Evolutionary conservation across 2,888 invertebrate genomes (phyloP), one percentile per base, ranked within the genome.

Genomic region (Tanypteryx hageni): DNA sequence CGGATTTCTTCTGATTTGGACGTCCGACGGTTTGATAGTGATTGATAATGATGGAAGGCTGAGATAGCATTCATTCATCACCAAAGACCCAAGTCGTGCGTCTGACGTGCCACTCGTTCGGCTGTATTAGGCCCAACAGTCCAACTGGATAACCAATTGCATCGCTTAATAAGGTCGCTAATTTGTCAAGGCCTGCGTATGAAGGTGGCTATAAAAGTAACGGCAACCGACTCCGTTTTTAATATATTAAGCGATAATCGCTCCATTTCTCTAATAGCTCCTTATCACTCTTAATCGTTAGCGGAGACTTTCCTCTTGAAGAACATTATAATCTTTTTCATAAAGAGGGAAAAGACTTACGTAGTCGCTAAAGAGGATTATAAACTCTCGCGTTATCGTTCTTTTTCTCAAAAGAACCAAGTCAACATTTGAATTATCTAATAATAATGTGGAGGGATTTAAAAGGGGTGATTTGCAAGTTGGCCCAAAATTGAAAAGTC

Each of bases 41-140:
- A 89, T 89, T 89, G 89, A 89, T 89, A 89, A 68, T n/a, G 89
- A 89, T 89, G 44, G 89, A 89, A 61, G 18, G 44, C 89, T 11
- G 68, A 44, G 83, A 64, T 64, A 89, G 64, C 61, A 89, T 64
- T 86, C 89, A 89, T 89, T 89, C 89, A 89, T 89, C 89, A 68
- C 89, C 68, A 18, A 64, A 61, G 64, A n/a, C 44, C 64, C 64
- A 44, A n/a, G 44, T 44, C 44, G 68, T 89, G 89, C 13, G 16
- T 64, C 64, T 89, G 89, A 89, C 89, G 64, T 64, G 64, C 44
- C 56, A 89, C 44, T 64, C 86, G 59, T 86, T 86, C 31, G 22
- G 59, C 86, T 64, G 64, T 31, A 64, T n/a, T 10, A 89, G 64
- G 18, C 18, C 64, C 16, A 27, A 14, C 86, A 61, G 86, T 86